These are phyloP conservation scores for Melitaea cinxia DNA, from an alignment of 1,140 invertebrate genomes.

Conservation along the genomic window DNA sequence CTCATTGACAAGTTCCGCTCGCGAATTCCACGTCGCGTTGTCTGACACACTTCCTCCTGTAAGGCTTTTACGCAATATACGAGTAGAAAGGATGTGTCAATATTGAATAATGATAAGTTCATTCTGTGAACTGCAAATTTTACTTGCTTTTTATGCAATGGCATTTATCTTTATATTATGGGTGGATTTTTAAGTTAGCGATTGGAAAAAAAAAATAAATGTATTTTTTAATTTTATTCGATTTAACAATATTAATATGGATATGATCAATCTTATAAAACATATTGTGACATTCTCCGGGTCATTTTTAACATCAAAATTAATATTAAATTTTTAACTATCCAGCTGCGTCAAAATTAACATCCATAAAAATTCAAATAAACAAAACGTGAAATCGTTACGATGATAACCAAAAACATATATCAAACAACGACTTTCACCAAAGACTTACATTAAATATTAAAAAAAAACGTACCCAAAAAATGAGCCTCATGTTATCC, in stretches of 20 bases:
- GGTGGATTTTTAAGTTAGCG: too few species aligned
- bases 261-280: too few species aligned
- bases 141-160: conserved; percentile 1
- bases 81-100: conserved; percentile 48
- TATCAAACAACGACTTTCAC: not conserved
- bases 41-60: conserved; percentile 41
- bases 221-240: too few species aligned
- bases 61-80: conserved; percentile 47
- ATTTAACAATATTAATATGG: too few species aligned
- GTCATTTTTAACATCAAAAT: too few species aligned
- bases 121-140: not conserved
- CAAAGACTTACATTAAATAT: not conserved
- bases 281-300: too few species aligned
- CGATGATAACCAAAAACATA: too few species aligned
- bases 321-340: too few species aligned
- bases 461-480: conserved; percentile 67
- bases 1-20: conserved; percentile 45
- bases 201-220: not conserved
- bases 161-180: not conserved
- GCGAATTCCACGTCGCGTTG: conserved; percentile 48
- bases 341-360: too few species aligned
- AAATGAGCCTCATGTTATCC: conserved; percentile 75
- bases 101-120: conserved; percentile 43
- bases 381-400: conserved; percentile 5
- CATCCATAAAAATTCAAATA: not conserved